These are phyloP conservation scores for Cydia fagiglandana DNA, from an alignment of 1,140 invertebrate species.

Conservation along the genomic window DNA sequence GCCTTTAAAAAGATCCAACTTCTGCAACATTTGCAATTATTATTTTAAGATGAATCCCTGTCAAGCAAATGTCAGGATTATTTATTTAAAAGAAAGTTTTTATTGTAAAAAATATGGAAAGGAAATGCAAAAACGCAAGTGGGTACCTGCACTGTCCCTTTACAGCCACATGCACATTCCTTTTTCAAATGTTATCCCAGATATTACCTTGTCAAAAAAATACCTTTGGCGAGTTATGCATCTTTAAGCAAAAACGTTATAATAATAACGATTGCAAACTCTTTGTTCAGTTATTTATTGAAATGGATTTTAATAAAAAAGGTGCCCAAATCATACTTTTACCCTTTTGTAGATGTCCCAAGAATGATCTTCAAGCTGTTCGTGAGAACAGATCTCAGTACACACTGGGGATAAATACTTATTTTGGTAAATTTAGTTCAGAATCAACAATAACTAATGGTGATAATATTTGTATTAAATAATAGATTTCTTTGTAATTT, in stretches of 20 bases:
- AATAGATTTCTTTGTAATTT: too few relatives aligned
- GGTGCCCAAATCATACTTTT: slow-evolving; percentile 17
- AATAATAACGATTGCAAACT: slow-evolving; percentile 52
- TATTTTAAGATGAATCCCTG: slow-evolving; percentile 76
- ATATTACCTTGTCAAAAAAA: slow-evolving; percentile 63
- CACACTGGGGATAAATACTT: too few relatives aligned
- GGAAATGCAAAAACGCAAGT: slow-evolving; percentile 77
- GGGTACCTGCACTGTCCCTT: slow-evolving; percentile 67
- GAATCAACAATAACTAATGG: too few relatives aligned
- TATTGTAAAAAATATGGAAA: slow-evolving; percentile 76
- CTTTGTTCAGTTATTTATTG: slow-evolving; percentile 51
- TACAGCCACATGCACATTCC: slow-evolving; percentile 67
- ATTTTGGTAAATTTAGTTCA: too few relatives aligned
- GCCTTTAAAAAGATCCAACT: slow-evolving; percentile 47
- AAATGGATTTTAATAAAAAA: slow-evolving; percentile 49
- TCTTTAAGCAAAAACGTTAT: slow-evolving; percentile 58
- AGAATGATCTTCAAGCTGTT: not conserved
- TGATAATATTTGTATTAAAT: too few relatives aligned
- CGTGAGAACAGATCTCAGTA: too few relatives aligned
- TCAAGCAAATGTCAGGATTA: slow-evolving; percentile 73
- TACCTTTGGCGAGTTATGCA: slow-evolving; percentile 53
- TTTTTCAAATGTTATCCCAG: slow-evolving; percentile 60
- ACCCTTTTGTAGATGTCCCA: slow-evolving; percentile 10
- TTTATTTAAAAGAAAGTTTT: slow-evolving; percentile 80
- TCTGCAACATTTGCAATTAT: slow-evolving; percentile 61